Conservation (phyloP, 2,797 vertebrate species). For the Bufotes viridis region DNA sequence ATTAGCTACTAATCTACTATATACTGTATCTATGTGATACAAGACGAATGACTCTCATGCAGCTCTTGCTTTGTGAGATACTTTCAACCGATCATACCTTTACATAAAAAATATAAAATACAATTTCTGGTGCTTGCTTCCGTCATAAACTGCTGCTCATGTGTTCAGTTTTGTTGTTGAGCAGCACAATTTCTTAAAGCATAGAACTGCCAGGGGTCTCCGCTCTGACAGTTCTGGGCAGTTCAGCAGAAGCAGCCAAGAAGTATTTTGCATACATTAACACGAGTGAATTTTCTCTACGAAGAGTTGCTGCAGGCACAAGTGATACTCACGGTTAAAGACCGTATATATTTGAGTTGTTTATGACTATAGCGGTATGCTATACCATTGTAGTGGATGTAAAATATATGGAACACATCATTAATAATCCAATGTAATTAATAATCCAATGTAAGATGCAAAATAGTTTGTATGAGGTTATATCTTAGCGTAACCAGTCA, state of each 20-base stretch:
- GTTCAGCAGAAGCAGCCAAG: constrained; percentile 4
- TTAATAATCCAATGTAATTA: no score
- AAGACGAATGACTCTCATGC: background rate
- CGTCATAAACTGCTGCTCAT: background rate
- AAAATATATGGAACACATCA: no score
- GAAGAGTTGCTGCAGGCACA: background rate
- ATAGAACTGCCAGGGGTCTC: background rate
- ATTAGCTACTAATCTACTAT: no score
- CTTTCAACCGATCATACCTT: background rate
- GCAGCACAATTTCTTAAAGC: background rate
- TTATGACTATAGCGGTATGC: background rate
- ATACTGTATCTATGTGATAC: no score
- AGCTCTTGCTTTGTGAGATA: background rate
- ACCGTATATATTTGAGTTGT: no score
- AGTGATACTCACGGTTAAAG: background rate
- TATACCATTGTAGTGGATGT: no score
- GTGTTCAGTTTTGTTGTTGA: no score
- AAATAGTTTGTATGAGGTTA: background rate
- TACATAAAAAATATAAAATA: background rate
- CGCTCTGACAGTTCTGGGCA: background rate
- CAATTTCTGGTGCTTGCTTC: background rate
- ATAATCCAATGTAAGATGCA: no score
- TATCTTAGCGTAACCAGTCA: no score
- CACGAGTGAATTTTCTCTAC: background rate
- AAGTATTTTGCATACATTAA: constrained; percentile 13